Percentiles rank a stretch among this genome's conserved stretches.
These are phyloP conservation scores for Patagioenas fasciata DNA, from an alignment of 2,113 vertebrate species.

Conservation along the genomic window DNA sequence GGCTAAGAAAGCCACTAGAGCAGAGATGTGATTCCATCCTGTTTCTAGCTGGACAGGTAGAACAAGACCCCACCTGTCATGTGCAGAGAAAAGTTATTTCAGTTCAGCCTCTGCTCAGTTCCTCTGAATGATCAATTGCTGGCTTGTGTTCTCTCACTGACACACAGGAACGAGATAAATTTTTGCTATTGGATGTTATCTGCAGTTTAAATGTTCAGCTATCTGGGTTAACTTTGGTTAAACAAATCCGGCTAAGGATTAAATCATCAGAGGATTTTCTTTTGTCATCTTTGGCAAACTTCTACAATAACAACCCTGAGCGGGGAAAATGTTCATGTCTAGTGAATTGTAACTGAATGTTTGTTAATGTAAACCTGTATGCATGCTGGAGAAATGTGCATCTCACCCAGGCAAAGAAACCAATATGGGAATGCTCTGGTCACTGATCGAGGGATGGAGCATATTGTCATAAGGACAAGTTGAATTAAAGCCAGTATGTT, in stretches of 20 bases:
- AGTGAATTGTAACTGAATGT: not conserved
- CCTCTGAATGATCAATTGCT: not conserved
- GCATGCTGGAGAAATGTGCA: fast-evolving
- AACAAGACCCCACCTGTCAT: not conserved
- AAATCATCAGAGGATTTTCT: not conserved
- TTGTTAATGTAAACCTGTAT: not conserved
- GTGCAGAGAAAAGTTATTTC: not conserved
- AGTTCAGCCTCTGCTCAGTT: not conserved
- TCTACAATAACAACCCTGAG: not conserved
- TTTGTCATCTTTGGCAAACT: not conserved
- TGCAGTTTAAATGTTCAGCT: not conserved
- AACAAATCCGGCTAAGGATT: not conserved
- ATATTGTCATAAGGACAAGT: not conserved
- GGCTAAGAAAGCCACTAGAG: not conserved
- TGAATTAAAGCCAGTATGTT: not conserved
- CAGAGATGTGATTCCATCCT: not conserved
- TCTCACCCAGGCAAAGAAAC: not conserved
- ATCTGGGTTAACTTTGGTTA: not conserved
- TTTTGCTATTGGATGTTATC: not conserved
- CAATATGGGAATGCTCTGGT: not conserved
- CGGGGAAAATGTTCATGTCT: not conserved
- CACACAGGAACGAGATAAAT: not conserved
- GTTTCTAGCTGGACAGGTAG: not conserved
- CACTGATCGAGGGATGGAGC: not conserved
- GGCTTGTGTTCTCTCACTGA: not conserved